phyloP scores from a whole-genome alignment of 2,113 vertebrate species.

The Condylura cristata region DNA sequence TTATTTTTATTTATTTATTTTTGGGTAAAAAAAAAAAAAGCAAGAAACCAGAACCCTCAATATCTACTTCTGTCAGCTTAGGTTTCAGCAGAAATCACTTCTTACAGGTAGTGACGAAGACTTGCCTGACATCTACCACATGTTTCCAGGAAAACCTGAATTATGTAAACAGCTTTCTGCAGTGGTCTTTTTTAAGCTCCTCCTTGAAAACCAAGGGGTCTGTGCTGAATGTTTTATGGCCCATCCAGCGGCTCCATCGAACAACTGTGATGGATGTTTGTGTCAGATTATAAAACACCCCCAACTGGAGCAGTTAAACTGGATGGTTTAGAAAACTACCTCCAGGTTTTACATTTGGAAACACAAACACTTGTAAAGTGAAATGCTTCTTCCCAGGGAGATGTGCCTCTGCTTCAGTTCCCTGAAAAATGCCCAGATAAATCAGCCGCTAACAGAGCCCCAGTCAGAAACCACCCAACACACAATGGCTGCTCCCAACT shows the following conservation, averaged over 20 bases:
- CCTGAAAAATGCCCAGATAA: not conserved
- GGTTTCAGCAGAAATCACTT: not conserved
- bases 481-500: not conserved
- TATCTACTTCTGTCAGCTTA: not conserved
- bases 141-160: constrained; percentile 34
- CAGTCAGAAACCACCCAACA: not conserved
- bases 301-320: not conserved
- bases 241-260: not conserved
- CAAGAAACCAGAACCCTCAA: not conserved
- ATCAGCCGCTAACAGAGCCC: not conserved
- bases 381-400: not conserved
- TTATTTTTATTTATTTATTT: not conserved
- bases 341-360: constrained; percentile 54
- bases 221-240: constrained; percentile 30
- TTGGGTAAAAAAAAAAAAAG: not conserved
- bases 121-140: not conserved
- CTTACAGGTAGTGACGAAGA: not conserved
- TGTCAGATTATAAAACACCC: constrained; percentile 45
- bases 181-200: constrained; percentile 52
- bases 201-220: constrained; percentile 52
- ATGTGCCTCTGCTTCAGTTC: not conserved
- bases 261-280: constrained; percentile 41
- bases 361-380: constrained; percentile 51
- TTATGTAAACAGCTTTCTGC: constrained; percentile 54
- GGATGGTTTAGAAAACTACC: constrained; percentile 39